A percentile compares a stretch with the other conserved stretches of the same genome.
These are phyloP conservation scores for Thyatira batis DNA, from an alignment of 2,888 invertebrate species.

Conservation along the genomic window DNA sequence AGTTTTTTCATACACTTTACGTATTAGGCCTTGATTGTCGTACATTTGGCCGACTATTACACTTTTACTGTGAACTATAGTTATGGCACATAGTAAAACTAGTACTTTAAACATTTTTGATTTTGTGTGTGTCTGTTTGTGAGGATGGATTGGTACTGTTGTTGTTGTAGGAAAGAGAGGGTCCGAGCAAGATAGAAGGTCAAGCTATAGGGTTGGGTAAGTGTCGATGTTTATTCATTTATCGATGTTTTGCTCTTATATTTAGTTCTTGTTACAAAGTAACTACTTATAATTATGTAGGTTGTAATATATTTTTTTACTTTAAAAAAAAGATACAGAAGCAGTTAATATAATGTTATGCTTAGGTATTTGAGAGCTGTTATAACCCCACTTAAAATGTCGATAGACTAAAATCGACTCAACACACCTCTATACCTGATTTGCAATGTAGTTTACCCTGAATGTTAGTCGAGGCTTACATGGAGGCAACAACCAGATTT, in stretches of 20 bases:
- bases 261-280: too few relatives aligned
- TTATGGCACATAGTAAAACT: slow-evolving; percentile 35
- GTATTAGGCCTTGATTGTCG: slow-evolving; percentile 49
- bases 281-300: too few relatives aligned
- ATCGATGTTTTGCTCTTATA: not conserved
- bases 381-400: not conserved
- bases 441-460: not conserved
- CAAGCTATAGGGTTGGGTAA: not conserved
- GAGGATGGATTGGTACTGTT: not conserved
- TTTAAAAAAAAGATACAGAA: too few relatives aligned
- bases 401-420: not conserved
- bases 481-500: not conserved
- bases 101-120: slow-evolving; percentile 44
- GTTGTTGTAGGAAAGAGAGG: not conserved
- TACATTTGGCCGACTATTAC: slow-evolving; percentile 62
- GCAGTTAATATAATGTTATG: too few relatives aligned
- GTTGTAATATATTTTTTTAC: too few relatives aligned
- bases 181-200: slow-evolving; percentile 5
- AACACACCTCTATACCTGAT: not conserved
- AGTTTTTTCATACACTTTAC: slow-evolving; percentile 52
- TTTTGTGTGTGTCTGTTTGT: slow-evolving; percentile 8
- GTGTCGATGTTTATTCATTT: not conserved
- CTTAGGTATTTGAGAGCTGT: too few relatives aligned
- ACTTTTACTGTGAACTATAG: slow-evolving; percentile 43
- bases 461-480: not conserved